Evolutionary conservation across 2,113 vertebrate species (phyloP).

Genomic region (Struthio camelus): DNA sequence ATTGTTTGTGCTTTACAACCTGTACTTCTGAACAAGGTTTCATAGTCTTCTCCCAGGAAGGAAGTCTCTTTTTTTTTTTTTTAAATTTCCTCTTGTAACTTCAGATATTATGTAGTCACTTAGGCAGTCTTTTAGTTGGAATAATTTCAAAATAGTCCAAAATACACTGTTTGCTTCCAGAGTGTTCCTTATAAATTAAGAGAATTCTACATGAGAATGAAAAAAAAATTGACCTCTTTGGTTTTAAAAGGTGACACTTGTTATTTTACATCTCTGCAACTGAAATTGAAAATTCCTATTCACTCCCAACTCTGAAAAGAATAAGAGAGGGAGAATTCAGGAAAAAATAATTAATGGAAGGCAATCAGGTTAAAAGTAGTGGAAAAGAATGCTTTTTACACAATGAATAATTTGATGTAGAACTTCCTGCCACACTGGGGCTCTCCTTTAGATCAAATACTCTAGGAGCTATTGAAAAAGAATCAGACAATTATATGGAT

Average conservation of each 20-base stretch:
- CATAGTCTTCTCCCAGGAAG: neutral
- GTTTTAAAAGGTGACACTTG: neutral
- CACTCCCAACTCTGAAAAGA: neutral
- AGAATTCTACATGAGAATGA: neutral
- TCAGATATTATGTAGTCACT: neutral
- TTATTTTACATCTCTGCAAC: neutral
- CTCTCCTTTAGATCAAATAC: neutral
- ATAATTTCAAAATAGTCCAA: neutral
- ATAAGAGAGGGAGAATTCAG: neutral
- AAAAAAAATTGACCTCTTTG: neutral
- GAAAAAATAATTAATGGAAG: neutral
- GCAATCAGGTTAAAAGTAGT: neutral
- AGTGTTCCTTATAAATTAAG: neutral
- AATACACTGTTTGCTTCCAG: neutral
- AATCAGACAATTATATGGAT: conserved; percentile 1
- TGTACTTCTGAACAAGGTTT: neutral
- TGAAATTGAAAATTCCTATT: conserved; percentile 9
- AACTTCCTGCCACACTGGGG: neutral
- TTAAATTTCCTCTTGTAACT: neutral
- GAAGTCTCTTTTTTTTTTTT: neutral
- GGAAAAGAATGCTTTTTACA: neutral
- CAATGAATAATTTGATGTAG: neutral
- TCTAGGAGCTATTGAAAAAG: conserved; percentile 21
- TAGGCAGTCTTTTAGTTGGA: neutral
- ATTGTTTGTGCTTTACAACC: neutral